Base-by-base conservation (phyloP, 1,140 invertebrate species). In the Orchesella cincta region DNA sequence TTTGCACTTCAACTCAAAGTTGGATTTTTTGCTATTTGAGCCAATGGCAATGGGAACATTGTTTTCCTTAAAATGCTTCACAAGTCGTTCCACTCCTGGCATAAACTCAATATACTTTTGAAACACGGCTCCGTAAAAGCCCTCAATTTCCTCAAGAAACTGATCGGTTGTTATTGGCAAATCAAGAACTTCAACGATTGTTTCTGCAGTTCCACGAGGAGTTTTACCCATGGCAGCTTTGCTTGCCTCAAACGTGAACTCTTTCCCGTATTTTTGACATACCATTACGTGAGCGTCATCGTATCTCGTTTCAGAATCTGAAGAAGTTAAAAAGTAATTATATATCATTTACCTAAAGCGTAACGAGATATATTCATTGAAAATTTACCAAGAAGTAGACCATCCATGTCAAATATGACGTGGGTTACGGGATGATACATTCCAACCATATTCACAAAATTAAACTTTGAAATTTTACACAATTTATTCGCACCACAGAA, bases 11-110 rank as follows among this genome's bases (percentile, higher is more conserved):
- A 94, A 85, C 1, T 91, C 87, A 79, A 91, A 94, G 81, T 90
- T 92, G 20, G 91, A 87, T 73, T 89, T 88, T 71, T 91, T 91
- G 0, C 94, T 96, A 73, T 95, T 96, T 1, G 96, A 98, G 0
- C 95, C 97, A 67, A 98, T 86, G 1, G 93, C 93, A 72, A 96
- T 92, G 2, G 94, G 94, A 75, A 97, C 86, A 33, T 92, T 90
- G 34, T 93, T 89, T 76, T 90, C 87, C 78, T 92, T 88, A 0
- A 98, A 86, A 85, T 98, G 95, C 62, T 87, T 86, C 0, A 98
- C 88, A 31, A 98, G 85, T 80, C 88, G 89, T 84, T 93, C 92
- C 29, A 92, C 95, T 81, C 95, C 96, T 93, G 83, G 80, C 70
- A 80, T 73, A 36, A 78, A 74, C 3, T 70, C 16, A 1, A 80